These are phyloP conservation scores for Apeltes quadracus DNA, from an alignment of 2,113 vertebrate species.

Conservation along the genomic window DNA sequence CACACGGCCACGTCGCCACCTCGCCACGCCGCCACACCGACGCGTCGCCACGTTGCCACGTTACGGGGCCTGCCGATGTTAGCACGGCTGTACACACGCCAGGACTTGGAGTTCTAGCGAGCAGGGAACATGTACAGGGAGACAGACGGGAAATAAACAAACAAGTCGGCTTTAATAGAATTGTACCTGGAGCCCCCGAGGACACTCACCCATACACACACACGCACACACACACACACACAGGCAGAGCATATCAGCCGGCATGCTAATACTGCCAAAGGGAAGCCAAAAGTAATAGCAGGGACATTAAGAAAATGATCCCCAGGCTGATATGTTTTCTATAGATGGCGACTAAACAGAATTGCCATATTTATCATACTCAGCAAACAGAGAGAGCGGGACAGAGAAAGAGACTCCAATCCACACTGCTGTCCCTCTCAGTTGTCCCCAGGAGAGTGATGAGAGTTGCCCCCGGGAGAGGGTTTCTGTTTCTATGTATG, in stretches of 20 bases:
- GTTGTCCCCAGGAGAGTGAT: slow-evolving; percentile 73
- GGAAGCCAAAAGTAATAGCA: slow-evolving; percentile 78
- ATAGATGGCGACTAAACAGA: slow-evolving; percentile 78
- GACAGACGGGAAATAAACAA: slow-evolving; percentile 75
- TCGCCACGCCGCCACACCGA: too few relatives aligned
- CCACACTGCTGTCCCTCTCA: slow-evolving; percentile 60
- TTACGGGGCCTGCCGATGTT: slow-evolving; percentile 32
- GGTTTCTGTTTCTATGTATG: slow-evolving; percentile 32
- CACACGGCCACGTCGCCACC: too few relatives aligned
- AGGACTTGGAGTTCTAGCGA: slow-evolving; percentile 7
- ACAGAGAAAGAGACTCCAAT: slow-evolving; percentile 17
- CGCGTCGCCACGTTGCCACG: neutral
- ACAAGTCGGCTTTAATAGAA: slow-evolving; percentile 74
- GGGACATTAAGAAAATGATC: slow-evolving; percentile 81
- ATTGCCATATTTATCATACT: slow-evolving; percentile 83
- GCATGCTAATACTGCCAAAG: slow-evolving; percentile 80
- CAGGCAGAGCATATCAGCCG: slow-evolving; percentile 68
- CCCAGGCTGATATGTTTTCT: slow-evolving; percentile 80
- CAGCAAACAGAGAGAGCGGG: slow-evolving; percentile 60
- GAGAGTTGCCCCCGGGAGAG: slow-evolving; percentile 63
- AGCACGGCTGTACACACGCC: slow-evolving; percentile 31
- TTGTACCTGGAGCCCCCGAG: slow-evolving; percentile 74
- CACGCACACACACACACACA: slow-evolving; percentile 40
- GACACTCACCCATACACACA: slow-evolving; percentile 55
- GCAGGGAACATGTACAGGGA: slow-evolving; percentile 48